These are phyloP conservation scores for Drosophila erecta DNA, from an alignment of 1,140 invertebrate species.

Conservation along the genomic window DNA sequence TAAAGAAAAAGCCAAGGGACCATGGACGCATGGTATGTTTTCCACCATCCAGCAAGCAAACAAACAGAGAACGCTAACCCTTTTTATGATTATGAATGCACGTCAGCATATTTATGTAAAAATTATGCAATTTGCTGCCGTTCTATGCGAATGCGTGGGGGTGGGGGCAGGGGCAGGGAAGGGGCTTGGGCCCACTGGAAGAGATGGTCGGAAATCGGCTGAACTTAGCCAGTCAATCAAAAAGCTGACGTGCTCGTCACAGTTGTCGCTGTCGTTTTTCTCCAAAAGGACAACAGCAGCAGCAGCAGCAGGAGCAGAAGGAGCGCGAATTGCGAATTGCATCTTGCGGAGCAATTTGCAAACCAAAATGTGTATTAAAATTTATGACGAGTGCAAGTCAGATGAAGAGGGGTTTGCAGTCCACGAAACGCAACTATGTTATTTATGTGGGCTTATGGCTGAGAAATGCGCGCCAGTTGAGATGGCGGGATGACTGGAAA, in stretches of 20 bases:
- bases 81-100: conserved; percentile 82
- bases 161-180: background rate
- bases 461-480: conserved; percentile 30
- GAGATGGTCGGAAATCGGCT: conserved; percentile 55
- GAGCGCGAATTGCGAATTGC: conserved; percentile 75
- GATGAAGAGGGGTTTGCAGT: conserved; percentile 15
- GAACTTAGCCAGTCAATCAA: conserved; percentile 81
- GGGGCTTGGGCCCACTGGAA: background rate
- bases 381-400: conserved; percentile 76
- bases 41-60: conserved; percentile 3
- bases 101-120: conserved; percentile 83
- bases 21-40: conserved; percentile 4
- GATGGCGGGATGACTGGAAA: conserved; percentile 2
- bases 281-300: conserved; percentile 55
- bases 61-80: conserved; percentile 64
- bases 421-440: conserved; percentile 46
- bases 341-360: conserved; percentile 78
- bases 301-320: conserved; percentile 21
- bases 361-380: conserved; percentile 83
- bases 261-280: conserved; percentile 67
- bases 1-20: conserved; percentile 31
- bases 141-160: conserved; percentile 47
- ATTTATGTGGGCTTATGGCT: conserved; percentile 46
- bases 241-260: conserved; percentile 77
- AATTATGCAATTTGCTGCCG: conserved; percentile 83